Conservation (phyloP, 2,797 vertebrate species). For the Spatula clypeata region DNA sequence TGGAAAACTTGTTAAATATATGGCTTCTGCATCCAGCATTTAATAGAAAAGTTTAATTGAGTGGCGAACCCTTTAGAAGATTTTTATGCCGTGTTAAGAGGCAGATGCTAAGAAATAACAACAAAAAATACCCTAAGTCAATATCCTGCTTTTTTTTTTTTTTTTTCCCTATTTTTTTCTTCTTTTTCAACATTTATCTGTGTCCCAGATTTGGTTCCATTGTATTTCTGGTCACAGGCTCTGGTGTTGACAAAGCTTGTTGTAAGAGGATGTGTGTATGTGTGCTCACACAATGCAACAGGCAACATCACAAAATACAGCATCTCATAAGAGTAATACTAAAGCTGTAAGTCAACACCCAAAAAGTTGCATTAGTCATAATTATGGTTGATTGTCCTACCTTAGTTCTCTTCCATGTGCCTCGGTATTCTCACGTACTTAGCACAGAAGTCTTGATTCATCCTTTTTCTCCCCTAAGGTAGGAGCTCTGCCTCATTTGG, state of each 20-base stretch:
- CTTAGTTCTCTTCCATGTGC: not conserved
- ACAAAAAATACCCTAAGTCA: not conserved
- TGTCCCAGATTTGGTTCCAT: not conserved
- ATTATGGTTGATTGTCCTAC: not conserved
- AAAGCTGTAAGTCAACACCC: not conserved
- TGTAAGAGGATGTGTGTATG: not conserved
- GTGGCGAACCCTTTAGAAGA: constrained; percentile 71
- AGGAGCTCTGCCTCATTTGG: constrained; percentile 21
- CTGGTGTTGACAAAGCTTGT: not conserved
- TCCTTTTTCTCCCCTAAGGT: not conserved
- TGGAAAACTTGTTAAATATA: constrained; percentile 69
- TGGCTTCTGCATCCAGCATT: constrained; percentile 60
- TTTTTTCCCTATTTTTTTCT: not conserved
- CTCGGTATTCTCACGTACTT: not conserved
- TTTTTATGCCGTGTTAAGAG: constrained; percentile 50
- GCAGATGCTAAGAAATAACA: constrained; percentile 31
- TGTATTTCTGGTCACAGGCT: not conserved
- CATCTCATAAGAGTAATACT: not conserved
- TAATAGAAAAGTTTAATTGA: constrained; percentile 78
- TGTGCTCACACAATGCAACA: not conserved
- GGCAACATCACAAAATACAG: not conserved
- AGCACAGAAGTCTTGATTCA: not conserved
- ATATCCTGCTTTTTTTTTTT: not conserved
- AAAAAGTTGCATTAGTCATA: not conserved
- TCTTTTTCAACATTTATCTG: not conserved